These are phyloP conservation scores for Lepisosteus osseus DNA, from an alignment of 2,113 vertebrate genomes.

Conservation along the genomic window DNA sequence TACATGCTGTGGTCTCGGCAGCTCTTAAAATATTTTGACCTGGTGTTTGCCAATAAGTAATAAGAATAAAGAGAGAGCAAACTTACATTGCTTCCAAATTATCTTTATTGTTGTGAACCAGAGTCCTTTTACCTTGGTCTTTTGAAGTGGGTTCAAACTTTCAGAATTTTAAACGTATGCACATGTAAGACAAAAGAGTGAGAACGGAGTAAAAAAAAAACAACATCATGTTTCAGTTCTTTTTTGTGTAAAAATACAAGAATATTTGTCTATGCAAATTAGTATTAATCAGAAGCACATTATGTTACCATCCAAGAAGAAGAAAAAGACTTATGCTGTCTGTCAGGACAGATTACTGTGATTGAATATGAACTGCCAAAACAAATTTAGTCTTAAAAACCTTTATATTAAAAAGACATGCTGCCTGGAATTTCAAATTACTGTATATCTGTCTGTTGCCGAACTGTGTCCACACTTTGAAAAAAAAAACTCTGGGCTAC, in stretches of 20 bases:
- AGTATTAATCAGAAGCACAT: constrained; percentile 6
- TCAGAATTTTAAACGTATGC: constrained; percentile 37
- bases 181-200: constrained; percentile 31
- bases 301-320: background rate
- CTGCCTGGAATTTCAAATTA: constrained; percentile 57
- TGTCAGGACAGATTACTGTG: constrained; percentile 14
- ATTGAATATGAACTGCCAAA: constrained; percentile 13
- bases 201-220: background rate
- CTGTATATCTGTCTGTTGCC: constrained; percentile 50
- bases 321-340: background rate
- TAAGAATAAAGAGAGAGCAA: constrained; percentile 19
- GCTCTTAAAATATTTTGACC: constrained; percentile 14
- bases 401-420: constrained; percentile 29
- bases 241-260: background rate
- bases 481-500: constrained; percentile 49
- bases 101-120: constrained; percentile 39
- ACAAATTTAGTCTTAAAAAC: background rate
- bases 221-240: constrained; percentile 16
- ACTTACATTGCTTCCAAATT: constrained; percentile 29
- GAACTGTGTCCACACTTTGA: constrained; percentile 16
- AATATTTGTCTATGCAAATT: constrained; percentile 16
- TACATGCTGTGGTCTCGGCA: constrained; percentile 23
- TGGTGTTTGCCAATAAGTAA: constrained; percentile 35
- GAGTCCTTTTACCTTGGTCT: constrained; percentile 28
- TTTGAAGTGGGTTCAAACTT: constrained; percentile 43